A percentile compares a stretch with the other conserved stretches of the same genome.
These are phyloP conservation scores for Sebastes wilsoni DNA, from an alignment of 2,797 vertebrate species.

Conservation along the genomic window DNA sequence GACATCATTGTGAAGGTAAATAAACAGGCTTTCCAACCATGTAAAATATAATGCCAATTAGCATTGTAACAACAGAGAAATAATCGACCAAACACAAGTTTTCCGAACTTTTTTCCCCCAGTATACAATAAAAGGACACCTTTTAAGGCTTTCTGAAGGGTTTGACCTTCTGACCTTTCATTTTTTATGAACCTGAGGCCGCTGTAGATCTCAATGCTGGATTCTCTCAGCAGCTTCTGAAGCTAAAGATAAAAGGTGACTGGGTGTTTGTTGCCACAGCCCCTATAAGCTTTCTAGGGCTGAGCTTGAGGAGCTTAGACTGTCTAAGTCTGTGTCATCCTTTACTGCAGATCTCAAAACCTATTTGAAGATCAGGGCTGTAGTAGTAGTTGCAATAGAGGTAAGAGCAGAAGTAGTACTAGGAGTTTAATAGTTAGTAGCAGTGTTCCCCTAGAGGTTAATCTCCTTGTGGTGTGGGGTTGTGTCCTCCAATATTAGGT, in stretches of 20 bases:
- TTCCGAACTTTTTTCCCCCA: too few species aligned
- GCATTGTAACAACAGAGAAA: too few species aligned
- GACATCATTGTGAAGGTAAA: too few species aligned
- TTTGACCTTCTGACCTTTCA: not conserved
- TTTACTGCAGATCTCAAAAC: not conserved
- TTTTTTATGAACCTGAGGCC: not conserved
- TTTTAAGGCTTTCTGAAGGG: not conserved
- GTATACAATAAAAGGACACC: accelerated
- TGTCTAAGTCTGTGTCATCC: conserved; percentile 39
- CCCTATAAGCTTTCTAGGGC: not conserved
- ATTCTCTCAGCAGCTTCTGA: not conserved
- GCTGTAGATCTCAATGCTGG: not conserved
- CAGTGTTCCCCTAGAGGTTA: not conserved
- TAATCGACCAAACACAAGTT: too few species aligned
- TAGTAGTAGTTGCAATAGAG: not conserved
- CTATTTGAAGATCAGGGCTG: conserved; percentile 11
- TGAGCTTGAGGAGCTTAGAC: conserved; percentile 41
- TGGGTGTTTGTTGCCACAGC: not conserved
- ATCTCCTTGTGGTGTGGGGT: too few species aligned
- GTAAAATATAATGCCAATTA: too few species aligned
- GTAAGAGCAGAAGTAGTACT: not conserved
- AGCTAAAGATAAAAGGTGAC: conserved; percentile 24
- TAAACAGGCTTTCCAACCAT: too few species aligned
- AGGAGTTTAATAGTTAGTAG: not conserved
- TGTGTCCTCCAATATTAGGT: too few species aligned